These are phyloP conservation scores for Parthenolecanium corni DNA, from an alignment of 2,888 invertebrate species.

Conservation along the genomic window DNA sequence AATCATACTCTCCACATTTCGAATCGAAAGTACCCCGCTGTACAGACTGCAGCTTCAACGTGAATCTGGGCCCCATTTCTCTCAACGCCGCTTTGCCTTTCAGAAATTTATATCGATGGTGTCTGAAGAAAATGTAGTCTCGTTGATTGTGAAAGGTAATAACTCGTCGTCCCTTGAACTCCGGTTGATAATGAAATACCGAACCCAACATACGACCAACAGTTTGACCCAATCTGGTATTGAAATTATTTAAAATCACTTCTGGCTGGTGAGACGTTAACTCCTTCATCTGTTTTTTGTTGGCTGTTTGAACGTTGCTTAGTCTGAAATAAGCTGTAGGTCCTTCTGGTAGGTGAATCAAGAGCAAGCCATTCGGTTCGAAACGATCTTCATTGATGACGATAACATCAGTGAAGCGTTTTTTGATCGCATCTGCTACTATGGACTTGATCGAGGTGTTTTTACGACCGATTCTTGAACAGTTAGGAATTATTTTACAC, in stretches of 20 bases:
- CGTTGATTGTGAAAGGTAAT: constrained; percentile 98
- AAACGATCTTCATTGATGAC: constrained; percentile 90
- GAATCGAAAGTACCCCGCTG: constrained; percentile 97
- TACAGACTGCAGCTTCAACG: constrained; percentile 76
- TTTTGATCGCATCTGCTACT: constrained; percentile 67
- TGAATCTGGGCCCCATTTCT: constrained; percentile 96
- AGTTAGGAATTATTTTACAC: constrained; percentile 82
- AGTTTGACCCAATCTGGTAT: constrained; percentile 80
- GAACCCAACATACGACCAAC: constrained; percentile 87
- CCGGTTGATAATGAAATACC: constrained; percentile 88
- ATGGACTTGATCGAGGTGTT: constrained; percentile 87
- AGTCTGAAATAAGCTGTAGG: constrained; percentile 94
- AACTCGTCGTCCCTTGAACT: constrained; percentile 83
- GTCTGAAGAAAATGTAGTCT: constrained; percentile 96
- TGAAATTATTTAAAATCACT: constrained; percentile 90
- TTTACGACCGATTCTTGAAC: constrained; percentile 71
- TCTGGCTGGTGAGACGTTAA: constrained; percentile 85
- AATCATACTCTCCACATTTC: constrained; percentile 92
- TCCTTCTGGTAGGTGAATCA: constrained; percentile 90
- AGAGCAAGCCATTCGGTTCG: constrained; percentile 78
- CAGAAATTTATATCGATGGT: constrained; percentile 59
- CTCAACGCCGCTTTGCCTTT: constrained; percentile 46
- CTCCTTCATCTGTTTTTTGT: constrained; percentile 63
- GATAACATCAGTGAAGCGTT: constrained; percentile 74
- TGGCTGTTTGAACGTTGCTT: constrained; percentile 80